Base-by-base conservation (phyloP, 2,888 invertebrate genomes). In the Steinernema carpocapsae region DNA sequence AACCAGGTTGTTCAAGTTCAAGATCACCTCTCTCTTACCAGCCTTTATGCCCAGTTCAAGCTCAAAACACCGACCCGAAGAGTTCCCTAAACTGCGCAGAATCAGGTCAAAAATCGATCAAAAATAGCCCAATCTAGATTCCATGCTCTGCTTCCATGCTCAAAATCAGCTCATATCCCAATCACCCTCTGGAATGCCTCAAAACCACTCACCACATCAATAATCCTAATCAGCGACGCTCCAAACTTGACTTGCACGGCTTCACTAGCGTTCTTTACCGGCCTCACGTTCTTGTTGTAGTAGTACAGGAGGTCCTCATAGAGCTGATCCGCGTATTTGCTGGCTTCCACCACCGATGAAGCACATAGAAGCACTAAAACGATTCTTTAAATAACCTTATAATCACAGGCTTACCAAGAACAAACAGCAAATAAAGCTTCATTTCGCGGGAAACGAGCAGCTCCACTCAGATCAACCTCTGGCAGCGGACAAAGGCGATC, bases 261-360 rank as follows among this genome's bases (percentile, higher is more conserved):
- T 74, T 87, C 84, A 56, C 82, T 83, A 17, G 86, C 84, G 76
- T 87, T 87, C 64, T 84, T 83, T 6, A 88, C 86, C 0, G 83
- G 85, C 26, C 85, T 52, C 0, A 81, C 83, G 59, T 81, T 79
- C 76, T 86, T 87, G 74, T 88, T 85, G 79, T 88, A 87, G 76
- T 82, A 86, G 73, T 87, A 88, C 70, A 87, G 80, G 17, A 87
- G 79, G 77, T 87, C 88, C 78, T 87, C 87, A 74, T 86, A 87
- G 37, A 87, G 79, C 74, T 87, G 87, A 52, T 80, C 79, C 10
- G 83, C 84, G 56, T 79, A 82, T n/a, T 77, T 71, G 56, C 77
- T 83, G 42, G 22, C 17, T 19, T 74, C 70, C n/a, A 29, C 64
- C 4, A 52, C 52, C 72, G 74, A 10, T 6, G 22, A 29, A n/a